A percentile compares a stretch with the other conserved stretches of the same genome.
Conservation (phyloP, 1,140 invertebrate genomes). For the Drosophila ironensis region DNA sequence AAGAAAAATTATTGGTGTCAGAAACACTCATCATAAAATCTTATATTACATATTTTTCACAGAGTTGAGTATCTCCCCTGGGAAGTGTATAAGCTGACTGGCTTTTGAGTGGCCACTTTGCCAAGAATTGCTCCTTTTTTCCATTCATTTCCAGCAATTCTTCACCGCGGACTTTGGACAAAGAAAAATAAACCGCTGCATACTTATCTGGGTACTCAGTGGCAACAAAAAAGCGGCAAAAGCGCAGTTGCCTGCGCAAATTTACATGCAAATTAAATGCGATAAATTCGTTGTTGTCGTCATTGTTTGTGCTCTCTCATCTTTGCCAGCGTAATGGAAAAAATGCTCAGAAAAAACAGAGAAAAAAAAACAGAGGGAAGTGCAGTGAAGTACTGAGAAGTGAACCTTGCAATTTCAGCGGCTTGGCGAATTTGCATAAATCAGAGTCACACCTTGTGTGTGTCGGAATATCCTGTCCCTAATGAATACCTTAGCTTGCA, state of each 20-base stretch:
- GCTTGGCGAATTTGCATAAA: conserved; percentile 57
- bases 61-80: no score
- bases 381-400: not conserved
- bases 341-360: conserved; percentile 15
- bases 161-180: conserved; percentile 23
- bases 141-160: conserved; percentile 20
- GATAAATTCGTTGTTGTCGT: conserved; percentile 50
- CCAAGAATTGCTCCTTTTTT: conserved; percentile 13
- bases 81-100: not conserved
- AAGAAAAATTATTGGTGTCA: no score
- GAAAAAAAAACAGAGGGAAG: not conserved
- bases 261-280: conserved; percentile 39
- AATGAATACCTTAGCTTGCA: conserved; percentile 41
- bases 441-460: conserved; percentile 37
- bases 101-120: not conserved
- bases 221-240: conserved; percentile 12
- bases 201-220: conserved; percentile 31
- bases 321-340: conserved; percentile 11
- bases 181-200: conserved; percentile 36
- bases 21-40: no score
- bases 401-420: not conserved
- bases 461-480: not conserved
- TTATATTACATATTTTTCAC: no score
- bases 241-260: conserved; percentile 41
- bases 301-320: conserved; percentile 23